Evolutionary conservation across 2,113 vertebrate genomes (phyloP).

Genomic region (Mobula hypostoma): DNA sequence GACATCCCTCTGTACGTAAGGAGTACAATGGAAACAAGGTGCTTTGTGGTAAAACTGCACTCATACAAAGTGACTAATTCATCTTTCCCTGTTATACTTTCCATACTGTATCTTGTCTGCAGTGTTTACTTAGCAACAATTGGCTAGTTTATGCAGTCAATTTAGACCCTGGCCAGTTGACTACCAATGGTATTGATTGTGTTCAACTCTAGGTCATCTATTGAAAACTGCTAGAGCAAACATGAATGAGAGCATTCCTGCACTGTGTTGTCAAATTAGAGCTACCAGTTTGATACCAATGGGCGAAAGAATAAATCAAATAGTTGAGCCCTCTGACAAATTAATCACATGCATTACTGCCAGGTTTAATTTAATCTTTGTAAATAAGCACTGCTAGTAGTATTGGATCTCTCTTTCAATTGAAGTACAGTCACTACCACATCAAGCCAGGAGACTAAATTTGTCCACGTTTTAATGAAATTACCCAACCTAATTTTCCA

Average conservation of each 20-base stretch:
- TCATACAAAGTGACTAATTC: not conserved
- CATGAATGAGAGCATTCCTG: not conserved
- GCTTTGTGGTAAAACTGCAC: not conserved
- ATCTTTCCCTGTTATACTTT: not conserved
- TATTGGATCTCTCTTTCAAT: not conserved
- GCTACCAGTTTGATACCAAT: not conserved
- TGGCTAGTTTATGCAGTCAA: not conserved
- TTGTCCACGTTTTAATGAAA: not conserved
- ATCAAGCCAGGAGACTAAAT: not conserved
- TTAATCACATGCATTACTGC: not conserved
- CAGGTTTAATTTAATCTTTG: conserved; percentile 9
- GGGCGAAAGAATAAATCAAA: conserved; percentile 1
- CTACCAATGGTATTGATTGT: not conserved
- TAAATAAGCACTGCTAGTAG: not conserved
- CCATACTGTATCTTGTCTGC: not conserved
- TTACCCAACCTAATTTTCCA: conserved; percentile 5
- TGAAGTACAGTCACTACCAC: not conserved
- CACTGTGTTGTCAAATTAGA: not conserved
- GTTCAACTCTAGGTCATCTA: not conserved
- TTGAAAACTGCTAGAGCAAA: not conserved
- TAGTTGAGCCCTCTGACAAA: conserved; percentile 22
- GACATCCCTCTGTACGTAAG: not conserved
- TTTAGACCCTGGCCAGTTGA: not conserved
- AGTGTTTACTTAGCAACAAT: not conserved
- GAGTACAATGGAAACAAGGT: not conserved